Conservation (phyloP, 1,140 invertebrate species). For the Lasioglossum baleicum region DNA sequence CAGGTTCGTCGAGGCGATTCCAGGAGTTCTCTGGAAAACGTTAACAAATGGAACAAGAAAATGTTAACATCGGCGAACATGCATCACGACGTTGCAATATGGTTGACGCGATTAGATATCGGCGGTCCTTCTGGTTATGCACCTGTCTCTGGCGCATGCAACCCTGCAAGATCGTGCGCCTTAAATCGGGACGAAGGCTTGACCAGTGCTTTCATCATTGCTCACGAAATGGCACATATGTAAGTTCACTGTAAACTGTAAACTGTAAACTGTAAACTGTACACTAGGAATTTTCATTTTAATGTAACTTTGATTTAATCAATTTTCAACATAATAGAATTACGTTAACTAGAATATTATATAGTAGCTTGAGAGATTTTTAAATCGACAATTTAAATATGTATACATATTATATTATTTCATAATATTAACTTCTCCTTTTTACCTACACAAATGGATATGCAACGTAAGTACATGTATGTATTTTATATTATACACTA, state of each 20-base stretch:
- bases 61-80: conserved; percentile 80
- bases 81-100: conserved; percentile 86
- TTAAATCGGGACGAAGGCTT: conserved; percentile 89
- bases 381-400: no score
- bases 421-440: no score
- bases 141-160: conserved; percentile 88
- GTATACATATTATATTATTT: no score
- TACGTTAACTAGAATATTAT: no score
- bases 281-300: neutral
- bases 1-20: conserved; percentile 84
- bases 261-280: no score
- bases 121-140: conserved; percentile 91
- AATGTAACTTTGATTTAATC: neutral
- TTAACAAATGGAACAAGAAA: conserved; percentile 87
- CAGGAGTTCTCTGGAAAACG: conserved; percentile 86
- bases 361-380: no score
- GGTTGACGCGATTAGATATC: conserved; percentile 86
- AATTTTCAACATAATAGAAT: neutral
- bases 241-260: conserved; percentile 78
- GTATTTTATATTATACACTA: no score
- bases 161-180: conserved; percentile 86
- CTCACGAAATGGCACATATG: conserved; percentile 91
- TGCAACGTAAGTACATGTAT: no score
- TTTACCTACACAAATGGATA: no score
- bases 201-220: conserved; percentile 90